These are phyloP conservation scores for Cladopsammia gracilis DNA, from an alignment of 64 coral and sea anemone genomes.

Conservation along the genomic window DNA sequence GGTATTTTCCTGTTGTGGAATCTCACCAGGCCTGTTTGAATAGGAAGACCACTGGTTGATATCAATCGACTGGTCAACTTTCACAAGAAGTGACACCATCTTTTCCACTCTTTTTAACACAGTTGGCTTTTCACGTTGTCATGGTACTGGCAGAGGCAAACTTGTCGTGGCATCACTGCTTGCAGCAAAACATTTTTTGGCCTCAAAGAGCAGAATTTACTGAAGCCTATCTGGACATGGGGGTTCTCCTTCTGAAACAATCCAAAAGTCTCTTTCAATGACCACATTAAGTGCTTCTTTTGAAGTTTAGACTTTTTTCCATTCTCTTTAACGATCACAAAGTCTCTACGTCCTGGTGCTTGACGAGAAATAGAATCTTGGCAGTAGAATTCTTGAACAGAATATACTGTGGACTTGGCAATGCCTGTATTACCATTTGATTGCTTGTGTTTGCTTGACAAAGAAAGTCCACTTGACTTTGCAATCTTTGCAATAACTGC, in stretches of 20 bases:
- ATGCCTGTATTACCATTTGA: conserved; percentile 45
- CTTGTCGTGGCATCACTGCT: conserved; percentile 53
- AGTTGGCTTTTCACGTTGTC: too few species aligned
- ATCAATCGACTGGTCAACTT: too few species aligned
- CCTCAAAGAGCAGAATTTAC: conserved; percentile 68
- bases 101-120: too few species aligned
- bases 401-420: conserved; percentile 10
- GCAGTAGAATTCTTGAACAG: conserved; percentile 56
- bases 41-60: too few species aligned
- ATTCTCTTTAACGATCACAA: conserved; percentile 65
- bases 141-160: conserved; percentile 71
- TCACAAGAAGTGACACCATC: too few species aligned
- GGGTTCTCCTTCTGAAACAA: conserved; percentile 76
- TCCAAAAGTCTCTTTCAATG: conserved; percentile 73
- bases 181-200: conserved; percentile 73
- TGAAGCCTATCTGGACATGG: conserved; percentile 67
- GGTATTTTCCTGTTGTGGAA: too few species aligned
- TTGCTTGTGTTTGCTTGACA: conserved; percentile 12
- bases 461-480: conserved; percentile 39
- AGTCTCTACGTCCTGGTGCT: conserved; percentile 69
- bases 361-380: conserved; percentile 69
- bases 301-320: conserved; percentile 67
- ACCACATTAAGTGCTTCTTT: conserved; percentile 66
- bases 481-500: too few species aligned
- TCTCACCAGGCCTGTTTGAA: too few species aligned